Conservation (phyloP, 2,888 invertebrate species). For the Latrodectus elegans region DNA sequence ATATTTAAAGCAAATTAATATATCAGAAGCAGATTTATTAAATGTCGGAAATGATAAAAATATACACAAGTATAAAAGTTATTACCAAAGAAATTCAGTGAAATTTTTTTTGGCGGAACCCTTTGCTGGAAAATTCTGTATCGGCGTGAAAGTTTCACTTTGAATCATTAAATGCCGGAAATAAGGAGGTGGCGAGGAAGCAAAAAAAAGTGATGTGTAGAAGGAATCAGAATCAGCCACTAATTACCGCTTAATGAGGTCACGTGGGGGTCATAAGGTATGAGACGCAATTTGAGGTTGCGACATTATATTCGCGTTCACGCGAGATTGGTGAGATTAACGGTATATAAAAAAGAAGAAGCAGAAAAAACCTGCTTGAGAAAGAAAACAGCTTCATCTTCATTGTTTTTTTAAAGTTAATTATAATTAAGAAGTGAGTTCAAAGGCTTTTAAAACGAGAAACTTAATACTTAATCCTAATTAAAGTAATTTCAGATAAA, state of each 20-base stretch:
- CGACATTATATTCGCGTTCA: slow-evolving; percentile 31
- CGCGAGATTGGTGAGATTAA: not conserved
- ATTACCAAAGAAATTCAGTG: too few species aligned
- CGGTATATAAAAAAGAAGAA: slow-evolving; percentile 18
- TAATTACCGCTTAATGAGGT: slow-evolving; percentile 66
- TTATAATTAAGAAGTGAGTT: too few species aligned
- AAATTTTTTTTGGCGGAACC: too few species aligned
- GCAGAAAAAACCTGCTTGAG: not conserved
- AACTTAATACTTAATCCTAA: too few species aligned
- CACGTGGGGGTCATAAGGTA: slow-evolving; percentile 59
- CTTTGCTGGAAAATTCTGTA: too few species aligned
- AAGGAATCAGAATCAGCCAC: slow-evolving; percentile 43
- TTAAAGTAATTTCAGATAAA: too few species aligned
- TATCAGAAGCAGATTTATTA: slow-evolving; percentile 14
- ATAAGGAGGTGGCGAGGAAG: slow-evolving; percentile 25
- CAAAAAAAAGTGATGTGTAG: slow-evolving; percentile 25
- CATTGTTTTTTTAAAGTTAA: too few species aligned
- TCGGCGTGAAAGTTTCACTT: too few species aligned
- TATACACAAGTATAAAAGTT: too few species aligned
- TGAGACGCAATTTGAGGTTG: slow-evolving; percentile 35
- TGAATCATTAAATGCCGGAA: too few species aligned
- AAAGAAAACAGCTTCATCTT: not conserved
- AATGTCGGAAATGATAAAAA: slow-evolving; percentile 51
- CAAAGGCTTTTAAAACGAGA: too few species aligned
- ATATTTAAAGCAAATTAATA: too few species aligned